Evolutionary conservation across 2,888 invertebrate species (phyloP).

Genomic region (Drosophila subsilvestris): DNA sequence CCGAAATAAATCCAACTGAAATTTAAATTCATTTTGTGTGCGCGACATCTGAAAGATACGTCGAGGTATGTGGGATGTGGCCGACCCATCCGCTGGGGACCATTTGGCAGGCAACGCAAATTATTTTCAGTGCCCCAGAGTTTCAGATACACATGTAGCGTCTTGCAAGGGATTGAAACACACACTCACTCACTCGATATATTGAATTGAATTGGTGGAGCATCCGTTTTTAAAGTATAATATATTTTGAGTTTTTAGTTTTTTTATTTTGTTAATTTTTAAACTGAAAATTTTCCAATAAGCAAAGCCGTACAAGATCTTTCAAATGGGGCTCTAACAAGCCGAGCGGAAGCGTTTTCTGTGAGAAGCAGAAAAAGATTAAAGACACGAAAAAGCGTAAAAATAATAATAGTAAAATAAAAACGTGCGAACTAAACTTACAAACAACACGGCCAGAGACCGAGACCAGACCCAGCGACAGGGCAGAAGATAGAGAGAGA

Average conservation of each 20-base stretch:
- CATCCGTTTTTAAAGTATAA: constrained; percentile 33
- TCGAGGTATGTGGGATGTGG: neutral
- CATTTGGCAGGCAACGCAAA: constrained; percentile 45
- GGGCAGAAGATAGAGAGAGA: neutral
- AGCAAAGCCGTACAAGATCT: constrained; percentile 24
- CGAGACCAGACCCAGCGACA: neutral
- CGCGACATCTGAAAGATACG: constrained; percentile 29
- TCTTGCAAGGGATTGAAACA: constrained; percentile 14
- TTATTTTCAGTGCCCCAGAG: constrained; percentile 26
- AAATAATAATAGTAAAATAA: constrained; percentile 41
- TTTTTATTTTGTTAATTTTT: neutral
- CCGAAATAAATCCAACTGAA: constrained; percentile 57
- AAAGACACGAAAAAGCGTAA: constrained; percentile 23
- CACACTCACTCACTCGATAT: neutral
- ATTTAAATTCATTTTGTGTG: constrained; percentile 69
- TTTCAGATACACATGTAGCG: constrained; percentile 7
- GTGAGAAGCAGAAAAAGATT: constrained; percentile 38
- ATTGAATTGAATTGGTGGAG: neutral
- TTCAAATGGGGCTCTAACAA: constrained; percentile 45
- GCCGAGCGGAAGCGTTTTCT: constrained; percentile 47
- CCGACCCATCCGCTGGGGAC: constrained; percentile 18
- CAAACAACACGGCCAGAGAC: constrained; percentile 31
- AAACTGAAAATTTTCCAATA: neutral
- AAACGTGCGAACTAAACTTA: constrained; percentile 78
- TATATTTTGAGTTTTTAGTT: constrained; percentile 1